These are phyloP conservation scores for Schlechtendalia chinensis DNA, from an alignment of 1,140 invertebrate genomes.

Conservation along the genomic window DNA sequence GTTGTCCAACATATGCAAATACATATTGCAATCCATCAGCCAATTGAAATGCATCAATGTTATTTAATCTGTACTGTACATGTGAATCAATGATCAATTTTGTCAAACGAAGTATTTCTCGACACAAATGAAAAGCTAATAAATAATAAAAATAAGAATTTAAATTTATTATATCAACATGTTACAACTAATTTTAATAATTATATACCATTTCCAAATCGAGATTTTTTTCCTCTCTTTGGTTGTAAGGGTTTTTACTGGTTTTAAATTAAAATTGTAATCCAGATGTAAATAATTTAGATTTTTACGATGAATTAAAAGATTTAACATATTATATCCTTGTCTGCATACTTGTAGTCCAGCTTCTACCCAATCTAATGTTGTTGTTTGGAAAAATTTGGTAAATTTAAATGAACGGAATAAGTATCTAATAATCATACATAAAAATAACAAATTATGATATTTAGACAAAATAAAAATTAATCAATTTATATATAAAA, in stretches of 20 bases:
- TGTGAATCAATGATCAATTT: slow-evolving; percentile 99
- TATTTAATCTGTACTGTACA: slow-evolving; percentile 98
- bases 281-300: slow-evolving; percentile 99
- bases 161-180: neutral
- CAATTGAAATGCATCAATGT: slow-evolving; percentile 98
- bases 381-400: slow-evolving; percentile 99
- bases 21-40: slow-evolving; percentile 99
- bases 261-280: slow-evolving; percentile 99
- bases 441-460: slow-evolving; percentile 26
- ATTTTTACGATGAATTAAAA: slow-evolving; percentile 98
- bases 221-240: slow-evolving; percentile 99
- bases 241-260: slow-evolving; percentile 98
- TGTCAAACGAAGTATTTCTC: slow-evolving; percentile 95
- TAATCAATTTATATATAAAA: slow-evolving; percentile 54
- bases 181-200: neutral
- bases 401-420: slow-evolving; percentile 99
- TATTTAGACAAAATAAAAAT: neutral
- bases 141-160: slow-evolving; percentile 52
- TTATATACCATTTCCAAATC: slow-evolving; percentile 93
- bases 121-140: slow-evolving; percentile 94
- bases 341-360: slow-evolving; percentile 97
- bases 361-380: slow-evolving; percentile 98
- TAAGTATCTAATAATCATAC: slow-evolving; percentile 65
- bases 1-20: slow-evolving; percentile 97
- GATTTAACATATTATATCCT: slow-evolving; percentile 99